Base-by-base conservation (phyloP, 1,140 invertebrate species). In the Rhagoletis pomonella region DNA sequence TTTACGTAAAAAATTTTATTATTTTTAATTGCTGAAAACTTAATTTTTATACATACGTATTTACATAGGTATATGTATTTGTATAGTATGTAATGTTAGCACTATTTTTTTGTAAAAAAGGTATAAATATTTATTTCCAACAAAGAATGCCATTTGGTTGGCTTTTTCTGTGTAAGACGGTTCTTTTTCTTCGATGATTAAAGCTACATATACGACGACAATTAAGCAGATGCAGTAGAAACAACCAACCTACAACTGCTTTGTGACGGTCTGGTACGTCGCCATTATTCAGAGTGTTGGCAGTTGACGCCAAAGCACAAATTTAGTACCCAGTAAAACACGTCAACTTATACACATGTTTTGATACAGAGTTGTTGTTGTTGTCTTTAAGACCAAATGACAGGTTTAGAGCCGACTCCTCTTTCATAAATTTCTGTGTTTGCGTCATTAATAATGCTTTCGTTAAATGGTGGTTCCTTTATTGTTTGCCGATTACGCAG, bases 301-400 rank as follows among this genome's bases (percentile, higher is more conserved):
- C 50, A 81, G 47, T 50, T 81, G 73, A 81, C 73, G 47, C 73
- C 73, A 81, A 81, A 81, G n/a, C 47, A 10, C 17, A 50, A 55
- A 81, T 81, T 81, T 81, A 81, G 55, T 29, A 81, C 4, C 73
- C 73, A 17, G 47, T 55, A 81, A 55, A 81, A 55, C 19, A 55
- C n/a, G 50, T 44, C 50, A 81, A 81, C n/a, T 62, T 10, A 29
- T 62, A 14, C 60, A 62, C n/a, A 62, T 12, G 60, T 81, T 81
- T 55, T 81, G n/a, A n/a, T 47, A 29, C 29, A 1, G 29, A 29
- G 47, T 81, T 55, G 44, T 9, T 44, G 47, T 81, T 29, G 29
- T 29, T 29, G 29, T 29, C 2, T 58, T 5, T 67, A 29, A 67
- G 4, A 9, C 7, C 44, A n/a, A 7, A 55, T 67, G 7, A 29